Base-by-base conservation (phyloP, 2,797 vertebrate genomes). In the Argya squamiceps region DNA sequence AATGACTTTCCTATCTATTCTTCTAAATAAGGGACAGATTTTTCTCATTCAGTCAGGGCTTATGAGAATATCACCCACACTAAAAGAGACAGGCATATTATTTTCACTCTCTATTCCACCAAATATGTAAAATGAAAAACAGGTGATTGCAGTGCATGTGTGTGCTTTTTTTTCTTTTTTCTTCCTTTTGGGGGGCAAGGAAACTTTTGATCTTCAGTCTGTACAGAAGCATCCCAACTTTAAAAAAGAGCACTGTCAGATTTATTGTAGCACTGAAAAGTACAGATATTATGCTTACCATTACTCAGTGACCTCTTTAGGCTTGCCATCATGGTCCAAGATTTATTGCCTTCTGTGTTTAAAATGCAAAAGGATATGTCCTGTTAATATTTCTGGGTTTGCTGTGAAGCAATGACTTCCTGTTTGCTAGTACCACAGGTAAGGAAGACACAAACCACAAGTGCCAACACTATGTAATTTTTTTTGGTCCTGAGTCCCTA, bases 361-460 rank as follows among this genome's bases (percentile, higher is more conserved):
- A 97, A 97, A 98, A 98, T 97, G 97, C 97, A 96, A 97, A 96
- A 97, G 97, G 97, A 97, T 98, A 96, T 97, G 95, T 97, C 94
- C 95, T 97, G 97, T 98, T 97, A 97, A 98, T 97, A 97, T 98
- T 98, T 97, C 96, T 97, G 92, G 90, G 34, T 93, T 88, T 46
- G 92, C 97, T 96, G 88, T 63, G 90, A 97, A 98, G 92, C 95
- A 93, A 96, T 96, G 95, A 97, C 98, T 98, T 98, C 98, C 98
- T 98, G 97, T 97, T 98, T 97, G 95, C 96, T 29, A 5, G 96
- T 94, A 96, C 88, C 95, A 97, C 97, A 98, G 97, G 98, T 98
- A 98, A 98, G 98, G 97, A 98, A 98, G 98, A 98, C 95, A 97
- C 98, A 98, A 98, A 98, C 97, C 97, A 98, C 97, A 97, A 98